Evolutionary conservation across 2,888 invertebrate genomes (phyloP), one percentile per base, ranked within the genome.

Genomic region (Eristalinus sepulchralis): DNA sequence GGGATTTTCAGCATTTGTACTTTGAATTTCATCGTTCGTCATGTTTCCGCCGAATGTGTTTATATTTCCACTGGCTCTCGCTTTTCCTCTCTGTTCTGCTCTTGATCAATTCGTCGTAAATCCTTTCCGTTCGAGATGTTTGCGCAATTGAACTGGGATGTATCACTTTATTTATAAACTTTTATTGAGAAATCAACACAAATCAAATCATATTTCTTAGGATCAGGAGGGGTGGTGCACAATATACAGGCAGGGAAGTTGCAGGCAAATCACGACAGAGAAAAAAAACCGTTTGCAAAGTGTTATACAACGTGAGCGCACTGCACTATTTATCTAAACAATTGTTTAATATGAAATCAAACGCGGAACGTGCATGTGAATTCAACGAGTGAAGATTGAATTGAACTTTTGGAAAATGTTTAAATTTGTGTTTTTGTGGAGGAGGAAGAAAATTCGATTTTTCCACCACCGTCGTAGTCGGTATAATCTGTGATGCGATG

Each of bases 391-490:
- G 39, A 59, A 36, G n/a, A n/a, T n/a, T 47, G 9, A 47, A 36
- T 47, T 3, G 20, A 72, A 59, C 27, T 68, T 70, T 75, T 11
- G 33, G 27, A 27, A 47, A 66, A 47, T 47, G 31, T 39, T 10
- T n/a, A 39, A 67, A 11, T 10, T 73, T 67, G 64, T 60, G 10
- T 53, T 68, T 72, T 68, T 75, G 82, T 72, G 85, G 85, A 85
- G 77, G 77, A 81, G 34, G 64, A 85, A 60, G 73, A 82, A 85
- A 85, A 76, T 83, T 86, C 86, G 83, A 86, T 86, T 86, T 86
- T 83, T 83, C 81, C 78, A 75, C 83, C 79, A 63, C 86, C 75
- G 80, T 68, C 27, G 66, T 77, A 36, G 81, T 70, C 59, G 55
- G 70, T 70, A 67, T 76, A 76, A 24, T 59, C 60, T 70, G 71